phyloP scores from a whole-genome alignment of 2,888 invertebrate genomes.

The Melanchra persicariae region DNA sequence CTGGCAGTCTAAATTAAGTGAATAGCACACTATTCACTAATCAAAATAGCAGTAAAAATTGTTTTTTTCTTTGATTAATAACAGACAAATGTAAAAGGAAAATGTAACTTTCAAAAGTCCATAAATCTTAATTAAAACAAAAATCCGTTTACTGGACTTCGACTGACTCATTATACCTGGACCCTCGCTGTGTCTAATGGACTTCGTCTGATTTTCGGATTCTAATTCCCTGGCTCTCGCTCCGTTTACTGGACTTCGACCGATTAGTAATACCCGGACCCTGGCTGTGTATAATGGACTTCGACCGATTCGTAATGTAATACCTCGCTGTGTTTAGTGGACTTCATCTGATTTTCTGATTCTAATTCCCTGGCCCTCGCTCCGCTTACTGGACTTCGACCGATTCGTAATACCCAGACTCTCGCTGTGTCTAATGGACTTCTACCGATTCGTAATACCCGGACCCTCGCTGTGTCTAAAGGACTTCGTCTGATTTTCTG shows the following conservation, averaged over 20 bases:
- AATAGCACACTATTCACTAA: neutral
- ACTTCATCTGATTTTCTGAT: neutral
- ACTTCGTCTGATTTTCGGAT: neutral
- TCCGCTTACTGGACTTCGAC: neutral
- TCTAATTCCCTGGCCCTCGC: neutral
- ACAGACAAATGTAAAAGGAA: neutral
- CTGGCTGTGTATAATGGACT: neutral
- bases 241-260: neutral
- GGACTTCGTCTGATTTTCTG: neutral
- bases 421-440: neutral
- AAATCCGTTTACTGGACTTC: too few species aligned
- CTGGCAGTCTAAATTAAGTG: neutral
- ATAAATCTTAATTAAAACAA: neutral
- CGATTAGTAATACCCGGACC: neutral
- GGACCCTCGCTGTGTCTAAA: neutral
- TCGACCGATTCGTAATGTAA: neutral
- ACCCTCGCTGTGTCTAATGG: neutral
- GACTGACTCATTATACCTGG: too few species aligned
- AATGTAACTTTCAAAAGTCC: neutral
- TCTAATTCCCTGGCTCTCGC: neutral
- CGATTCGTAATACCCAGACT: neutral
- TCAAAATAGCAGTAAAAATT: neutral
- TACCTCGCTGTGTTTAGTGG: neutral
- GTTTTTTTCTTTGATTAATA: too few species aligned
- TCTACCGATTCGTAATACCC: neutral